phyloP scores from a whole-genome alignment of 2,113 vertebrate species.

The Gasterosteus nipponicus region DNA sequence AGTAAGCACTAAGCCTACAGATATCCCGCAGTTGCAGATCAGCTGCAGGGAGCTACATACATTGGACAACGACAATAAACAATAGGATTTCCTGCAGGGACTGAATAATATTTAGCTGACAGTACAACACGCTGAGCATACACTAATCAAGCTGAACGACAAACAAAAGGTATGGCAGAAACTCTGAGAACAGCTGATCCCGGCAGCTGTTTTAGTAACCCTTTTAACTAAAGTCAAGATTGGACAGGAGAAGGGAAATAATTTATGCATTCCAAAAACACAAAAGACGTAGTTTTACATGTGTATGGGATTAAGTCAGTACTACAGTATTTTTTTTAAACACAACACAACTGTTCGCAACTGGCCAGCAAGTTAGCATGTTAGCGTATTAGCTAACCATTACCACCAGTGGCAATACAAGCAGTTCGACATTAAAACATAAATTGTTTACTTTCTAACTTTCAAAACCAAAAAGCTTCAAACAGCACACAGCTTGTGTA shows the following conservation, averaged over 20 bases:
- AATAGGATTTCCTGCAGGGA: conserved; percentile 36
- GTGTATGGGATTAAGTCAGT: background rate
- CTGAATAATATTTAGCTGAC: conserved; percentile 26
- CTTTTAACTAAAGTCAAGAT: background rate
- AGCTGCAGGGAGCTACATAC: conserved; percentile 36
- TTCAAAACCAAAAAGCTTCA: too few species aligned
- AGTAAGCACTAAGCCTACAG: conserved; percentile 30
- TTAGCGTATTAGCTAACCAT: too few species aligned
- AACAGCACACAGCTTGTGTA: too few species aligned
- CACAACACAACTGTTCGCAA: too few species aligned
- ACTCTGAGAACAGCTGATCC: background rate
- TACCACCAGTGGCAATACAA: too few species aligned
- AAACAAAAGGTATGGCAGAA: background rate
- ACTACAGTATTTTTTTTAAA: too few species aligned
- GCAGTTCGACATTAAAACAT: too few species aligned
- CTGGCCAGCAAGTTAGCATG: too few species aligned
- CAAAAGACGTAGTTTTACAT: background rate
- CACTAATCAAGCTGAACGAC: conserved; percentile 28
- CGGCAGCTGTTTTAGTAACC: conserved; percentile 12
- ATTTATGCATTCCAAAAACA: too few species aligned
- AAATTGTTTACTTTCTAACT: too few species aligned
- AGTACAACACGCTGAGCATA: conserved; percentile 8
- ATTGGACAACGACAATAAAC: conserved; percentile 45
- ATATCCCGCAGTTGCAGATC: conserved; percentile 49
- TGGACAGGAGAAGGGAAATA: background rate